phyloP scores from a whole-genome alignment of 2,113 vertebrate genomes.

The Microcebus jonahi region DNA sequence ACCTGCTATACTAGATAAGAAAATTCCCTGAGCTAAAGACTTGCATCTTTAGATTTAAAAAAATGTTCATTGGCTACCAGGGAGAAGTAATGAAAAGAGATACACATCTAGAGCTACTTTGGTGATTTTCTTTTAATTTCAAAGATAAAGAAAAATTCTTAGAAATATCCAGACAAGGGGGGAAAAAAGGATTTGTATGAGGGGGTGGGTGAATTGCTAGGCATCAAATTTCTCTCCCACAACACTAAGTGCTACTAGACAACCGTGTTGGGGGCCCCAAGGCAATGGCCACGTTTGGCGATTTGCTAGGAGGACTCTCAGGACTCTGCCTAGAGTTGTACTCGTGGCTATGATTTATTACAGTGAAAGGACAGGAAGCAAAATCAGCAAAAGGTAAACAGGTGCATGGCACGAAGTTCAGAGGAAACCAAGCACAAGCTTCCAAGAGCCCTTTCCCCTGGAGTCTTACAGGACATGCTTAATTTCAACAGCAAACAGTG shows the following conservation, averaged over 20 bases:
- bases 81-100: slow-evolving; percentile 2
- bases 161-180: neutral
- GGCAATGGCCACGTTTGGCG: neutral
- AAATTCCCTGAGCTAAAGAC: neutral
- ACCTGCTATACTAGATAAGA: neutral
- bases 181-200: neutral
- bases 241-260: neutral
- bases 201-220: neutral
- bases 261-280: neutral
- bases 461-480: neutral
- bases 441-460: neutral
- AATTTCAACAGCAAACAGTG: neutral
- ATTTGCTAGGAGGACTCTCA: neutral
- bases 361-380: neutral
- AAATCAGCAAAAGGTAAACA: neutral
- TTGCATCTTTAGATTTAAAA: neutral
- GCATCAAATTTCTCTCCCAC: neutral
- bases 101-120: neutral
- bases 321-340: neutral
- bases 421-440: neutral
- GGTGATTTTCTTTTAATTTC: neutral
- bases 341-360: neutral
- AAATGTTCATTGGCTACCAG: neutral
- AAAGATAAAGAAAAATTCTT: neutral
- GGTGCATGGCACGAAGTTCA: neutral